These are phyloP conservation scores for Palythoa caribaeorum DNA, from an alignment of 92 coral and sea anemone genomes.

Conservation along the genomic window DNA sequence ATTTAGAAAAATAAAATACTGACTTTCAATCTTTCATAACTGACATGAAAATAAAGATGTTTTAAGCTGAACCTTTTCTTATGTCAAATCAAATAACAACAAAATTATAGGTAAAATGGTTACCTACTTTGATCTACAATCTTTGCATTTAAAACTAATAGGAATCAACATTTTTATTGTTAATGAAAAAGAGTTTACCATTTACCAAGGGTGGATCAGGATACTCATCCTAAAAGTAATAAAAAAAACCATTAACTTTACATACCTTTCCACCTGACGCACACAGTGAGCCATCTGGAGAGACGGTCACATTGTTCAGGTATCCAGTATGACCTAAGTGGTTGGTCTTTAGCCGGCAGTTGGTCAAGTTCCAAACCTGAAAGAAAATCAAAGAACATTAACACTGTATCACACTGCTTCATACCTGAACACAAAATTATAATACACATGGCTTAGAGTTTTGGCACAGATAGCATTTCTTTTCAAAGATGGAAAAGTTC, in stretches of 20 bases:
- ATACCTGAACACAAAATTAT: too few relatives aligned
- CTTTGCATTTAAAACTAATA: too few relatives aligned
- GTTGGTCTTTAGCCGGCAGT: constrained; percentile 99
- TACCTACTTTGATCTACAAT: too few relatives aligned
- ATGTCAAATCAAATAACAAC: too few relatives aligned
- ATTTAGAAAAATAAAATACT: too few relatives aligned
- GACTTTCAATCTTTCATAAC: too few relatives aligned
- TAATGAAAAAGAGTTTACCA: not conserved
- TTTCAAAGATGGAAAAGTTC: too few relatives aligned
- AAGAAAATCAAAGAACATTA: not conserved
- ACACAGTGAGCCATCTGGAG: constrained; percentile 99
- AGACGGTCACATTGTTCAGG: constrained; percentile 97
- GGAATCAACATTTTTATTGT: too few relatives aligned
- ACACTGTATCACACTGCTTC: not conserved
- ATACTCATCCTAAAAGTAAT: not conserved
- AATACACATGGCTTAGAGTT: not conserved
- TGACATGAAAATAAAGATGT: too few relatives aligned
- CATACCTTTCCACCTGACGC: constrained; percentile 97
- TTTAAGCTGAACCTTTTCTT: too few relatives aligned
- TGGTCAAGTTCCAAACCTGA: constrained; percentile 98
- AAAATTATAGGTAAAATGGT: not conserved
- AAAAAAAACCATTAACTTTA: not conserved
- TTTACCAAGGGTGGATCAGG: not conserved
- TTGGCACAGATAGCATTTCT: not conserved
- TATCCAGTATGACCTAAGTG: constrained; percentile 97